A percentile compares a stretch with the other conserved stretches of the same genome.
phyloP scores from a whole-genome alignment of 2,113 vertebrate species.

The Mastomys natalensis region DNA sequence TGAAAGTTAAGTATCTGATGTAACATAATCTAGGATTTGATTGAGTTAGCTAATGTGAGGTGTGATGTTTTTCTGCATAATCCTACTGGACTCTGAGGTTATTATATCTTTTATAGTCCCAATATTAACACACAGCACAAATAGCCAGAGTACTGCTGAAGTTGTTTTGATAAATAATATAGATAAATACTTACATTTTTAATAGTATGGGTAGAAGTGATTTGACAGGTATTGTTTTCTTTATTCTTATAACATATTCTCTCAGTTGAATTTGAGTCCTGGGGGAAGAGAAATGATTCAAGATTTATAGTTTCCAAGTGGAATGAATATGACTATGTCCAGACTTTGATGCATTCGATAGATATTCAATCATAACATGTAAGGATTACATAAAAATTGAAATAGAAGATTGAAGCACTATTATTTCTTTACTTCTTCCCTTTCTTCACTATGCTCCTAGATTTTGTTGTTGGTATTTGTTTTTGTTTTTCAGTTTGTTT shows the following conservation, averaged over 20 bases:
- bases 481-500: too few relatives aligned
- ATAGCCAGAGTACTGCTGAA: neutral
- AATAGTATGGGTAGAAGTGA: neutral
- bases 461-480: neutral
- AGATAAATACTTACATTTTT: neutral
- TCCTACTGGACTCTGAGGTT: neutral
- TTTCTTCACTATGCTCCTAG: neutral
- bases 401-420: neutral
- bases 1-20: too few relatives aligned
- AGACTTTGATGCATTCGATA: neutral
- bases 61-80: too few relatives aligned
- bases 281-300: neutral
- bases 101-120: neutral
- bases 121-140: neutral
- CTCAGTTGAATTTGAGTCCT: neutral
- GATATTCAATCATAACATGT: neutral
- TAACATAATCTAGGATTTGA: neutral
- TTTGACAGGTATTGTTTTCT: neutral
- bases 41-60: neutral
- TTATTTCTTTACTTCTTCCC: neutral
- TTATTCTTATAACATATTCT: neutral
- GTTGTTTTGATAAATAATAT: neutral
- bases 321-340: neutral
- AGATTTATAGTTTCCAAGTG: neutral
- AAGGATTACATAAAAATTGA: neutral